These are phyloP conservation scores for Mizuhopecten yessoensis DNA, from an alignment of 1,140 invertebrate genomes.

Conservation along the genomic window DNA sequence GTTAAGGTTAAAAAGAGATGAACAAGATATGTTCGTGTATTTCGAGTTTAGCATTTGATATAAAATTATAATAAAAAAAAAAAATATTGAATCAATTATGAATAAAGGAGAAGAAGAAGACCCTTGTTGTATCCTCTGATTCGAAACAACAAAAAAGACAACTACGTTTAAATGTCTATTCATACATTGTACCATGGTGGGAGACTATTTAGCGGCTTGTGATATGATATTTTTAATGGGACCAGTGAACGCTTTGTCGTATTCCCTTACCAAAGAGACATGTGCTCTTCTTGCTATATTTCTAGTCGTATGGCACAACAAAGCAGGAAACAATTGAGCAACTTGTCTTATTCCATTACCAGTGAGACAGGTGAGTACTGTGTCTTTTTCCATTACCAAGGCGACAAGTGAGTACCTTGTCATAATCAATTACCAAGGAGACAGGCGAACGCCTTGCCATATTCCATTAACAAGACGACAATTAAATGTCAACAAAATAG, in stretches of 20 bases:
- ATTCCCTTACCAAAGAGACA: not conserved
- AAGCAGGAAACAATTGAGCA: not conserved
- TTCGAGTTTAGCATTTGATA: too few relatives aligned
- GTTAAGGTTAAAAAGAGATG: too few relatives aligned
- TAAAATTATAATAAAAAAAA: too few relatives aligned
- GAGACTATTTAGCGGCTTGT: too few relatives aligned
- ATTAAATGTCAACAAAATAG: not conserved
- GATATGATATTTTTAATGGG: too few relatives aligned
- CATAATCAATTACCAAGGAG: not conserved
- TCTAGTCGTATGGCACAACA: not conserved
- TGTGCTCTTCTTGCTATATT: not conserved
- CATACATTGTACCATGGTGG: too few relatives aligned
- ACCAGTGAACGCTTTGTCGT: not conserved
- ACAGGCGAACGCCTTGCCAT: not conserved
- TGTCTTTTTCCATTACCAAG: not conserved
- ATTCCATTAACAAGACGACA: not conserved
- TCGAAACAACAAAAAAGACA: too few relatives aligned
- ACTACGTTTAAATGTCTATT: too few relatives aligned
- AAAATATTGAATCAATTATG: too few relatives aligned
- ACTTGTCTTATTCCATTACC: not conserved
- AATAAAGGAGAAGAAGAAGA: too few relatives aligned
- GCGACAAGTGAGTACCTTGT: not conserved
- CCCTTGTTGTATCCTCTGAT: too few relatives aligned
- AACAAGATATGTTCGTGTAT: too few relatives aligned
- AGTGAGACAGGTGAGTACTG: not conserved